Conservation (phyloP, 2,888 invertebrate genomes). For the Thymelicus acteon region DNA sequence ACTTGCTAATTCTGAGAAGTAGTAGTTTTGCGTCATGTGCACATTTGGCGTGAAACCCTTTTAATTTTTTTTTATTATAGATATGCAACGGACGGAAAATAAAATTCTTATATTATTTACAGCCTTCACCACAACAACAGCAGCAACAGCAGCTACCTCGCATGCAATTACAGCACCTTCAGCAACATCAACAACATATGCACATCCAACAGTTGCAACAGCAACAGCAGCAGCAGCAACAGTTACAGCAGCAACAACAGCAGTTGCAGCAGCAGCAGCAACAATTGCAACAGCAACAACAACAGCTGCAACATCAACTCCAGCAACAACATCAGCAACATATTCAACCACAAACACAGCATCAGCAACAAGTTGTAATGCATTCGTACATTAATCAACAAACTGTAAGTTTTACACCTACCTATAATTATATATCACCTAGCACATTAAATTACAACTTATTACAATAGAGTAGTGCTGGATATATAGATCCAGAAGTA, state of each 20-base stretch:
- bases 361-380: conserved; percentile 77
- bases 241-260: conserved; percentile 59
- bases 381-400: conserved; percentile 76
- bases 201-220: conserved; percentile 60
- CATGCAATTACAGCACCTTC: conserved; percentile 57
- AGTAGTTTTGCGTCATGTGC: too few relatives aligned
- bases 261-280: conserved; percentile 60
- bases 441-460: too few relatives aligned
- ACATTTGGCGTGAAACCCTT: too few relatives aligned
- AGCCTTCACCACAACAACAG: conserved; percentile 50
- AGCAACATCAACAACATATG: conserved; percentile 57
- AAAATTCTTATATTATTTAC: conserved; percentile 34
- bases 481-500: too few relatives aligned
- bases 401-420: conserved; percentile 16
- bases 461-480: too few relatives aligned
- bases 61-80: too few relatives aligned
- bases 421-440: too few relatives aligned
- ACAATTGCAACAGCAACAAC: conserved; percentile 58
- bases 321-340: conserved; percentile 56
- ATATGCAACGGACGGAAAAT: background rate
- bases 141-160: conserved; percentile 55
- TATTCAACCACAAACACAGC: conserved; percentile 57
- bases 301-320: conserved; percentile 46
- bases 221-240: conserved; percentile 58
- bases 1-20: too few relatives aligned